Percentiles rank a stretch among this genome's conserved stretches.
Evolutionary conservation across 2,113 vertebrate species (phyloP).

Genomic region (Pristiophorus japonicus): DNA sequence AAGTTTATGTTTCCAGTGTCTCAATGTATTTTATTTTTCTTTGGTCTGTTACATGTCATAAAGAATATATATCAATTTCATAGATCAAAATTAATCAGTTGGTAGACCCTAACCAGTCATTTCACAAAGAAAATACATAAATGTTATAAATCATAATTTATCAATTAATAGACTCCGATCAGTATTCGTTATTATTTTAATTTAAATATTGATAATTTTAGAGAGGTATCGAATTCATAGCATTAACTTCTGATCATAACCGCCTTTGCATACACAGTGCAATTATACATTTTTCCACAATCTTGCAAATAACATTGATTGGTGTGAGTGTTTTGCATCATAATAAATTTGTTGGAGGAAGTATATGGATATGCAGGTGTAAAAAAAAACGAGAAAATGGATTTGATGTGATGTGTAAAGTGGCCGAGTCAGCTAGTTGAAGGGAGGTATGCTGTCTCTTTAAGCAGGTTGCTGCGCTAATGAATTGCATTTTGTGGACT

Average conservation of each 20-base stretch:
- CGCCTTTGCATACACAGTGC: neutral
- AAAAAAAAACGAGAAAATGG: neutral
- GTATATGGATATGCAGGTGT: neutral
- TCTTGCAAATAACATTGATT: neutral
- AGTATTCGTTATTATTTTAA: neutral
- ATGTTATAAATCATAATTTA: neutral
- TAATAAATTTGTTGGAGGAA: no score
- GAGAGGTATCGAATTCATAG: neutral
- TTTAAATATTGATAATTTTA: neutral
- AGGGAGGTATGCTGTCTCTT: slow-evolving; percentile 30
- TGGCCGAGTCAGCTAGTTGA: neutral
- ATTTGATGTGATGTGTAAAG: neutral
- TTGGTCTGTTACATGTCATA: neutral
- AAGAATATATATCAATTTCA: neutral
- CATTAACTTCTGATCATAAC: neutral
- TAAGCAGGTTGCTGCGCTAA: slow-evolving; percentile 33
- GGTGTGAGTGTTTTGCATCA: no score
- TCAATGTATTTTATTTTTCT: no score
- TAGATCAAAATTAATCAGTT: neutral
- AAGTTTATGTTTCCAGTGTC: neutral
- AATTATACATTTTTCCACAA: neutral
- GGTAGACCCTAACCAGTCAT: neutral
- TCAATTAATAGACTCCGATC: neutral
- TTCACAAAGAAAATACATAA: neutral
- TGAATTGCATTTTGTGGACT: slow-evolving; percentile 34